Evolutionary conservation across 2,888 invertebrate species (phyloP).

Genomic region (Dasypogon diadema): DNA sequence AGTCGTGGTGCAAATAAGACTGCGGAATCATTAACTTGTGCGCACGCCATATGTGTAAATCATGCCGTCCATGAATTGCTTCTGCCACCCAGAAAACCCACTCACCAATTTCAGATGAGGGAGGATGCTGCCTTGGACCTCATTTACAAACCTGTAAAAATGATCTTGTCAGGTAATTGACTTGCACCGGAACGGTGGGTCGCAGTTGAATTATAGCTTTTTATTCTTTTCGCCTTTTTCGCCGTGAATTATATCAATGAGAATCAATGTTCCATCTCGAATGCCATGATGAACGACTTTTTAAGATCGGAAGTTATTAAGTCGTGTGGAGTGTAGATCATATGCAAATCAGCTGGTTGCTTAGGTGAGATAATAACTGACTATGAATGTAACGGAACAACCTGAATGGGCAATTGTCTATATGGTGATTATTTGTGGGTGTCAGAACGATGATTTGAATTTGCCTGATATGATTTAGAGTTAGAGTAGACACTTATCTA

Average conservation of each 20-base stretch:
- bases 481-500: neutral
- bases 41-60: neutral
- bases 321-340: constrained; percentile 17
- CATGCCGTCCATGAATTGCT: neutral
- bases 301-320: constrained; percentile 34
- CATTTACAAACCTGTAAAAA: neutral
- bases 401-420: constrained; percentile 9
- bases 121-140: neutral
- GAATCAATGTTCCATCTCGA: neutral
- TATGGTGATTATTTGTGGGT: constrained; percentile 6
- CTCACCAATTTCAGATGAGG: neutral
- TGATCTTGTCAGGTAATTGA: neutral
- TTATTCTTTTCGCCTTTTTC: neutral
- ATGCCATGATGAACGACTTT: constrained; percentile 30
- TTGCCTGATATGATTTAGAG: constrained; percentile 31
- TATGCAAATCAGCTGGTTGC: constrained; percentile 7
- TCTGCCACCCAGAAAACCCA: constrained; percentile 14
- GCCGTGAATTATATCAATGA: neutral
- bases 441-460: constrained; percentile 4
- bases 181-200: neutral
- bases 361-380: constrained; percentile 26
- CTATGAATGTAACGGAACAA: constrained; percentile 14
- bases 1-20: neutral
- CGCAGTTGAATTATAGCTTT: neutral
- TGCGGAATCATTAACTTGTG: neutral